Evolutionary conservation across 2,888 invertebrate species (phyloP).

Genomic region (Pterostichus niger): DNA sequence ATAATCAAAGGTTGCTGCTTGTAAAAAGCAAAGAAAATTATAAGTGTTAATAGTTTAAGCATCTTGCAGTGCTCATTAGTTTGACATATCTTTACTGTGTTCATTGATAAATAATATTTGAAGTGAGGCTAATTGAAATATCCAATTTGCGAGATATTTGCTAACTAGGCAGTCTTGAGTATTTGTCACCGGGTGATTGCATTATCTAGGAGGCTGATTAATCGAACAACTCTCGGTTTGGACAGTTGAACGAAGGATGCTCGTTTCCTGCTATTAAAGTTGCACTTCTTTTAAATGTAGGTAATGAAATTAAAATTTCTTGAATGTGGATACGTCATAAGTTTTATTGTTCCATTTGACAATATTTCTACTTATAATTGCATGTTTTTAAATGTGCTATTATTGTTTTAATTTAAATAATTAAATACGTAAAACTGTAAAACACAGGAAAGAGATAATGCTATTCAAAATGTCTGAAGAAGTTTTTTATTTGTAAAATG

Average conservation of each 20-base stretch:
- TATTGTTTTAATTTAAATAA: slow-evolving; percentile 51
- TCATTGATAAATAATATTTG: too few species aligned
- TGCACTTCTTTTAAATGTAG: slow-evolving; percentile 34
- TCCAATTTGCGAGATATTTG: slow-evolving; percentile 38
- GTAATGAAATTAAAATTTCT: slow-evolving; percentile 57
- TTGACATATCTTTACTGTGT: too few species aligned
- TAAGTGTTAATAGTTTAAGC: too few species aligned
- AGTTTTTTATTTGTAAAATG: slow-evolving; percentile 3
- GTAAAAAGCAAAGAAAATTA: too few species aligned
- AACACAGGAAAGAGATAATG: slow-evolving; percentile 53
- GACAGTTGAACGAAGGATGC: slow-evolving; percentile 39
- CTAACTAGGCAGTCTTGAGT: background rate
- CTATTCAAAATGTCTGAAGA: slow-evolving; percentile 43
- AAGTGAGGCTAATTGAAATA: slow-evolving; percentile 37
- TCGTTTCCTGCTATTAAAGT: slow-evolving; percentile 49
- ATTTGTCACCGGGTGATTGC: slow-evolving; percentile 9
- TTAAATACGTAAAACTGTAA: slow-evolving; percentile 50
- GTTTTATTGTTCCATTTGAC: slow-evolving; percentile 44
- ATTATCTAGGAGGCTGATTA: background rate
- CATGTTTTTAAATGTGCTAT: slow-evolving; percentile 22
- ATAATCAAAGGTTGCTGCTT: too few species aligned
- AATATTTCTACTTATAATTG: slow-evolving; percentile 31
- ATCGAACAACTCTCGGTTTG: background rate
- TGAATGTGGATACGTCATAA: slow-evolving; percentile 5
- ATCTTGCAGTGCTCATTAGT: too few species aligned